A percentile compares a stretch with the other conserved stretches of the same genome.
phyloP scores from a whole-genome alignment of 1,140 invertebrate genomes.

The Bombus haemorrhoidalis region DNA sequence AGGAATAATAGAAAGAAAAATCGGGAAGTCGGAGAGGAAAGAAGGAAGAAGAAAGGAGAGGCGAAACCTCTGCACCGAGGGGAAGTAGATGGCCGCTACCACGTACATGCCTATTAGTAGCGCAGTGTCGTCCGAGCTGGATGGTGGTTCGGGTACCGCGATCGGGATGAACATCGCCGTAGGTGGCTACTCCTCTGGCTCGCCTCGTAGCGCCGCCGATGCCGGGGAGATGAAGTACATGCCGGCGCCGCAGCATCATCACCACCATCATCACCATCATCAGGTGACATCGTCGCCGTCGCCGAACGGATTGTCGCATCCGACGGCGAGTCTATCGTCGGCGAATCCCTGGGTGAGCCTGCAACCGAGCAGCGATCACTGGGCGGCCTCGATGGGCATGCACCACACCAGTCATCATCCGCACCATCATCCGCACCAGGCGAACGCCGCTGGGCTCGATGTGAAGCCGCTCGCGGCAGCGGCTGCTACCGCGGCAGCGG shows the following conservation, averaged over 20 bases:
- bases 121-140: slow-evolving; percentile 88
- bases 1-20: neutral
- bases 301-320: slow-evolving; percentile 87
- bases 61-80: slow-evolving; percentile 65
- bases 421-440: slow-evolving; percentile 85
- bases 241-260: slow-evolving; percentile 90
- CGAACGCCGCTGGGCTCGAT: slow-evolving; percentile 83
- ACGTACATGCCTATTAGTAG: slow-evolving; percentile 92
- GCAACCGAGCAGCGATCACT: slow-evolving; percentile 90
- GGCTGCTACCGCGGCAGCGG: slow-evolving; percentile 77
- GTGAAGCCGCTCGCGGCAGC: slow-evolving; percentile 86
- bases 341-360: slow-evolving; percentile 93
- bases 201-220: slow-evolving; percentile 90
- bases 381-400: slow-evolving; percentile 87
- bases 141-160: slow-evolving; percentile 88
- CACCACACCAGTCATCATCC: slow-evolving; percentile 85
- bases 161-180: slow-evolving; percentile 87
- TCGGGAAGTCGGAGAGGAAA: neutral
- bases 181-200: slow-evolving; percentile 88
- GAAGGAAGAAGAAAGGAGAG: neutral
- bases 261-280: slow-evolving; percentile 88
- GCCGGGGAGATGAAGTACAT: slow-evolving; percentile 97
- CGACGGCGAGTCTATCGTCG: slow-evolving; percentile 83
- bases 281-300: slow-evolving; percentile 87
- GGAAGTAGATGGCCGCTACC: slow-evolving; percentile 89